These are phyloP conservation scores for Scytalopus superciliaris DNA, from an alignment of 2,113 vertebrate genomes.

Conservation along the genomic window DNA sequence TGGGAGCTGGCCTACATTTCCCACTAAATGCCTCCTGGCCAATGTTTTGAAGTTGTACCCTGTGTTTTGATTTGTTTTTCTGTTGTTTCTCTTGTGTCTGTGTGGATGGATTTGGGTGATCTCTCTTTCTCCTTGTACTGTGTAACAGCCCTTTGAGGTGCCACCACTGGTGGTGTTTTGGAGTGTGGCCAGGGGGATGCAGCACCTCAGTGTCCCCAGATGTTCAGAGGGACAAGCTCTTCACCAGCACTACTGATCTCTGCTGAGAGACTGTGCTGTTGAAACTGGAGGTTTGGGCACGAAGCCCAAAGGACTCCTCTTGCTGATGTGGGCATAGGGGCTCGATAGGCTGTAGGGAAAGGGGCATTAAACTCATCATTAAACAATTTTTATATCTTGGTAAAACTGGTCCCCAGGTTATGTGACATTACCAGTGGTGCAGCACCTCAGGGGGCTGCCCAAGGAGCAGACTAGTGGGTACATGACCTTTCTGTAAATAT, in stretches of 20 bases:
- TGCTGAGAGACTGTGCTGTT: not conserved
- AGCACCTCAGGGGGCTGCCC: not conserved
- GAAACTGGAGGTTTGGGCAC: not conserved
- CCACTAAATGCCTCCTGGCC: not conserved
- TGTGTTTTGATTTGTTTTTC: not conserved
- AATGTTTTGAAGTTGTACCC: not conserved
- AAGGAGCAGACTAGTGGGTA: not conserved
- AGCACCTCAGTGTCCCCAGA: not conserved
- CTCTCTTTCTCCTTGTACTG: not conserved
- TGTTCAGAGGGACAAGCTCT: not conserved
- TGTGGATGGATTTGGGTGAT: not conserved
- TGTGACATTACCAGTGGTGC: not conserved
- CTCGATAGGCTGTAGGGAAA: not conserved
- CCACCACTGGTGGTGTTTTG: not conserved
- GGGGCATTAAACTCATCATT: not conserved
- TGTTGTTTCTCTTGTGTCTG: not conserved
- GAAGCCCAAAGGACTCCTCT: not conserved
- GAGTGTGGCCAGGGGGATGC: not conserved
- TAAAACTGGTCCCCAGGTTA: not conserved
- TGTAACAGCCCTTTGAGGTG: not conserved
- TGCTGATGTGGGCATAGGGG: not conserved
- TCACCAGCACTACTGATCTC: not conserved
- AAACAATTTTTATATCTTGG: not conserved
- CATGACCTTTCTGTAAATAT: not conserved
- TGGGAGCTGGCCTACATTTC: not conserved